Evolutionary conservation across 2,888 invertebrate species (phyloP).

Genomic region (Synanthedon andrenaeformis): DNA sequence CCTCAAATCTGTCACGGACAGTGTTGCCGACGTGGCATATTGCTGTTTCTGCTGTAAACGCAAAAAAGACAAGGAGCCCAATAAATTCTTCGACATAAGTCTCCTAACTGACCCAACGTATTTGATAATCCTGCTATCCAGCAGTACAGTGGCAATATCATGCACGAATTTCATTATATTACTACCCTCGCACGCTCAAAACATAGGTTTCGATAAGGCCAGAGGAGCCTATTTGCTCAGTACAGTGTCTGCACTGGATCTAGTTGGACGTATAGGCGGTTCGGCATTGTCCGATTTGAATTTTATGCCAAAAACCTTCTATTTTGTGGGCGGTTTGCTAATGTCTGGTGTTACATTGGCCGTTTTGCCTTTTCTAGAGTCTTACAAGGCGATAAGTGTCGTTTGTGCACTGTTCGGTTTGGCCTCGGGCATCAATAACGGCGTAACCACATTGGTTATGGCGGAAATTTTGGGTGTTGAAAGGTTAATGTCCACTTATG

Average conservation of each 20-base stretch:
- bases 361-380: constrained; percentile 75
- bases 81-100: constrained; percentile 80
- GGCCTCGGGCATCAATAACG: constrained; percentile 86
- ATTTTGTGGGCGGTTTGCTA: constrained; percentile 83
- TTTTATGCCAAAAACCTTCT: constrained; percentile 82
- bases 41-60: constrained; percentile 56
- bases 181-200: constrained; percentile 80
- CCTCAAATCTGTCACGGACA: constrained; percentile 74
- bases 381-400: constrained; percentile 73
- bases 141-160: constrained; percentile 87
- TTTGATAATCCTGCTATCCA: constrained; percentile 83
- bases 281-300: constrained; percentile 84
- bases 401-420: constrained; percentile 84
- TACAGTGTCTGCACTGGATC: constrained; percentile 83
- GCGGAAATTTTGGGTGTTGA: constrained; percentile 89
- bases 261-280: constrained; percentile 87
- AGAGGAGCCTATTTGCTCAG: constrained; percentile 80
- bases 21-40: constrained; percentile 60
- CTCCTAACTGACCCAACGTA: constrained; percentile 82
- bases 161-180: constrained; percentile 90
- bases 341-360: constrained; percentile 82
- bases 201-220: constrained; percentile 78
- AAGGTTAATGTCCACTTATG: constrained; percentile 84
- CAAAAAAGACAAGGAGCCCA: constrained; percentile 37
- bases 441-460: constrained; percentile 88